Base-by-base conservation (phyloP, 2,797 vertebrate genomes). In the Micropoecilia bifurca region DNA sequence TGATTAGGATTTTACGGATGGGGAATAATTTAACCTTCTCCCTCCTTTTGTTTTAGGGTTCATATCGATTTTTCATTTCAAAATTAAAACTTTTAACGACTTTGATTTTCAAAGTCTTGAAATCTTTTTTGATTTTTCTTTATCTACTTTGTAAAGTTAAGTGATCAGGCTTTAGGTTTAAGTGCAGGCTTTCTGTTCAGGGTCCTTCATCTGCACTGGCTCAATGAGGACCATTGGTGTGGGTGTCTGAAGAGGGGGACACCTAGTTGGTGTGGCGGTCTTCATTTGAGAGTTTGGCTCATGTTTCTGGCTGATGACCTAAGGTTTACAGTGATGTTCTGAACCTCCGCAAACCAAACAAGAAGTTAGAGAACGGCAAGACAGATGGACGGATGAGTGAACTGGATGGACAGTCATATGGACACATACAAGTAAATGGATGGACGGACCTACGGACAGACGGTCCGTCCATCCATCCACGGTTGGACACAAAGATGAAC, bases 1-100 rank as follows among this genome's bases (percentile, higher is more conserved):
- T 46, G 28, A 80, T 81, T 75, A 79, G 71, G 71, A 39, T 75
- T 69, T 81, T 30, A 61, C 20, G 0, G 0, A 66, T 43, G 55
- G 74, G n/a, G 71, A 18, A 61, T 36, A 36, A 48, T 66, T 59
- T 66, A 18, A 50, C 57, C 9, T 71, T 46, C 46, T 39, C 33
- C 30, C 33, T 74, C 3, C 41, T 77, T 77, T 69, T 43, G 25
- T 45, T 71, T 71, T 71, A 46, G 6, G 41, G 25, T 71, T 71
- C 25, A 71, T 14, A 45, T 45, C 1, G 2, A 45, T n/a, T 28
- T 71, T n/a, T 71, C 6, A 71, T 71, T 71, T n/a, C 39, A 12
- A 45, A 71, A 45, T n/a, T 1, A 12, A 71, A 71, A 71, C 39
- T 3, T 41, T n/a, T 25, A 12, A 20, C 18, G 7, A 22, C 33